A percentile compares a stretch with the other conserved stretches of the same genome.
These are phyloP conservation scores for Drosophila mimetica DNA, from an alignment of 2,888 invertebrate species.

Conservation along the genomic window DNA sequence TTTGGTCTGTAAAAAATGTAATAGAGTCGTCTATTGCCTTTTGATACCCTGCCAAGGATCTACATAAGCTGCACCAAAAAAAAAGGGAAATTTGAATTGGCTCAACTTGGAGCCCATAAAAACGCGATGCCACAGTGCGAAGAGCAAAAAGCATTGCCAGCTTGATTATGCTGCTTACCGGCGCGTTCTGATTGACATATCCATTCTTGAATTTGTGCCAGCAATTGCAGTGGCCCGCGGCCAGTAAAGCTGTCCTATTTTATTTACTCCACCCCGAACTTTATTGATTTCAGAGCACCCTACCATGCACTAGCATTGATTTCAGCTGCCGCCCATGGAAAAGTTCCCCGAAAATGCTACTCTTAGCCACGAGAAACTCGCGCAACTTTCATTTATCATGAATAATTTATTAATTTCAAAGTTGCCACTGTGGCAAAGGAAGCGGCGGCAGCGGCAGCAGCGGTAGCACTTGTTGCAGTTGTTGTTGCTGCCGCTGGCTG, in stretches of 20 bases:
- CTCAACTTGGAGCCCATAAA: conserved; percentile 3
- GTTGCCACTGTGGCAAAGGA: conserved; percentile 42
- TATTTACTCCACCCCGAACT: conserved; percentile 7
- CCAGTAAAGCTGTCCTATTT: conserved; percentile 7
- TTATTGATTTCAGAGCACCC: conserved; percentile 44
- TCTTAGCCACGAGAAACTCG: conserved; percentile 18
- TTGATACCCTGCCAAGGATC: neutral
- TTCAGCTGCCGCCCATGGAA: neutral
- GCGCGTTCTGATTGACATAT: conserved; percentile 59
- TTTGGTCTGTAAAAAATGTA: too few species aligned
- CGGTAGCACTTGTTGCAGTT: conserved; percentile 29
- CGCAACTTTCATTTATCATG: conserved; percentile 49
- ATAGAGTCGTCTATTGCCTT: neutral
- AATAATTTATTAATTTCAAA: conserved; percentile 59
- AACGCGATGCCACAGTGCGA: neutral
- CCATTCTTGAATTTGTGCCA: conserved; percentile 43
- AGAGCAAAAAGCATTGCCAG: conserved; percentile 33
- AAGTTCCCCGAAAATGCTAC: conserved; percentile 1
- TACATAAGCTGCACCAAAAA: conserved; percentile 14
- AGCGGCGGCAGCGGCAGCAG: conserved; percentile 4
- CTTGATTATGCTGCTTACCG: conserved; percentile 61
- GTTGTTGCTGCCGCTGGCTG: conserved; percentile 43
- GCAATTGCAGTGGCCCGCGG: conserved; percentile 6
- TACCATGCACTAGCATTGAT: conserved; percentile 12
- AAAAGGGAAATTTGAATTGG: conserved; percentile 30